A percentile compares a stretch with the other conserved stretches of the same genome.
Evolutionary conservation across 2,888 invertebrate species (phyloP).

Genomic region (Cheiracanthium punctorium): DNA sequence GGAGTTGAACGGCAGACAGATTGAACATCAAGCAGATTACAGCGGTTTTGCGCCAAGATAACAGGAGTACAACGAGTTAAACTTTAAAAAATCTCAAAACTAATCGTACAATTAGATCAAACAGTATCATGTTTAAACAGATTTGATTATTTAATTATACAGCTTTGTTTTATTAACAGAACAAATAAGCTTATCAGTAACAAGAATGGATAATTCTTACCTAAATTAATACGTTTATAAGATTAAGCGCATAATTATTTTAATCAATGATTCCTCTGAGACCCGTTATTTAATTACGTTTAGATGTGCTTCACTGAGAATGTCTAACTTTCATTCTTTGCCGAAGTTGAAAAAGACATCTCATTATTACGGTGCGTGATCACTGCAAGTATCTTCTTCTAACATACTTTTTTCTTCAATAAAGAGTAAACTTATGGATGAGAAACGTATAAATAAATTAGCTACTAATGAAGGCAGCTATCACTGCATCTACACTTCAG

Average conservation of each 20-base stretch:
- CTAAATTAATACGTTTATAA: not conserved
- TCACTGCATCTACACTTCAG: constrained; percentile 24
- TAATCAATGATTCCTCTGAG: not conserved
- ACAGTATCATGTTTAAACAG: too few relatives aligned
- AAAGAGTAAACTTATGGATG: not conserved
- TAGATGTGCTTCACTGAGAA: not conserved
- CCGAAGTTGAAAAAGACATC: not conserved
- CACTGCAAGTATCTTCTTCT: not conserved
- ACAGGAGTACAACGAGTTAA: too few relatives aligned
- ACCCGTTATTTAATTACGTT: not conserved
- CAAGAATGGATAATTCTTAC: not conserved
- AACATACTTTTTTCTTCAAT: not conserved
- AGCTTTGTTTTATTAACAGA: too few relatives aligned
- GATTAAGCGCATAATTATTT: not conserved
- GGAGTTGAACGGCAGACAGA: too few relatives aligned
- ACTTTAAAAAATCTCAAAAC: too few relatives aligned
- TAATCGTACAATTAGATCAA: too few relatives aligned
- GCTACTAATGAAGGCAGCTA: constrained; percentile 52
- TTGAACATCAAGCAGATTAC: too few relatives aligned
- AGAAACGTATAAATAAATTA: constrained; percentile 47
- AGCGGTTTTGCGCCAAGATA: too few relatives aligned
- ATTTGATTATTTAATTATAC: too few relatives aligned
- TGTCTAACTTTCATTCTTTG: not conserved
- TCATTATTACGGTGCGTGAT: not conserved
- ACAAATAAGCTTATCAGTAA: not conserved